phyloP scores from a whole-genome alignment of 2,113 vertebrate genomes.

The Etheostoma spectabile region DNA sequence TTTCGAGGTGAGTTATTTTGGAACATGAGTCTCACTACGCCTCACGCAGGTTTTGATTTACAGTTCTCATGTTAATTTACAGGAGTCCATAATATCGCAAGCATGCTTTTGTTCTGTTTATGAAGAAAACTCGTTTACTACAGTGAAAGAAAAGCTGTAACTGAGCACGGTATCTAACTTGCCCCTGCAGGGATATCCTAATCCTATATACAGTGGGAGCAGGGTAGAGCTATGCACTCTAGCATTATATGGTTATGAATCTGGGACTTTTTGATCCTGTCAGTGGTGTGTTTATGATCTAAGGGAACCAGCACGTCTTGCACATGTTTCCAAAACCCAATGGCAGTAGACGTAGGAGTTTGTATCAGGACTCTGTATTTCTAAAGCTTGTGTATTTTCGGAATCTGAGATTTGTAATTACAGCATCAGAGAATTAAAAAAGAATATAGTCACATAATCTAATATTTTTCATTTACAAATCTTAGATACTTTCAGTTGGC shows the following conservation, averaged over 20 bases:
- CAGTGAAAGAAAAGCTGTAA: slow-evolving; percentile 45
- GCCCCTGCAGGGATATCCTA: slow-evolving; percentile 41
- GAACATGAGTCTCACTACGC: neutral
- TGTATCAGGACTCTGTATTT: neutral
- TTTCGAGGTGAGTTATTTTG: neutral
- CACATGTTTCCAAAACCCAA: slow-evolving; percentile 11
- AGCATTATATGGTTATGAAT: slow-evolving; percentile 15
- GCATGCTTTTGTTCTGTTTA: slow-evolving; percentile 14
- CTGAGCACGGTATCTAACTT: slow-evolving; percentile 26
- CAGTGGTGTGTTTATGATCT: neutral
- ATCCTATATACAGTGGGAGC: neutral
- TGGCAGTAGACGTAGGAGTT: neutral
- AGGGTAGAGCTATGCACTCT: neutral
- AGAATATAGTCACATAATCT: neutral
- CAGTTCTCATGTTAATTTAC: slow-evolving; percentile 27
- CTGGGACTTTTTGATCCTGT: slow-evolving; percentile 15
- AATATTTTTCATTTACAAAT: neutral
- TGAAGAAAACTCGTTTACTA: slow-evolving; percentile 17
- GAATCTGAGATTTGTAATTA: neutral
- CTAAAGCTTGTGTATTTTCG: neutral
- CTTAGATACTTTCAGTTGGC: neutral
- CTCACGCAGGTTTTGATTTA: slow-evolving; percentile 38
- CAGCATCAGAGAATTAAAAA: neutral
- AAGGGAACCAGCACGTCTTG: neutral
- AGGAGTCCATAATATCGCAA: slow-evolving; percentile 23